phyloP scores from a whole-genome alignment of 1,140 invertebrate species.

The Heterodera carotae region DNA sequence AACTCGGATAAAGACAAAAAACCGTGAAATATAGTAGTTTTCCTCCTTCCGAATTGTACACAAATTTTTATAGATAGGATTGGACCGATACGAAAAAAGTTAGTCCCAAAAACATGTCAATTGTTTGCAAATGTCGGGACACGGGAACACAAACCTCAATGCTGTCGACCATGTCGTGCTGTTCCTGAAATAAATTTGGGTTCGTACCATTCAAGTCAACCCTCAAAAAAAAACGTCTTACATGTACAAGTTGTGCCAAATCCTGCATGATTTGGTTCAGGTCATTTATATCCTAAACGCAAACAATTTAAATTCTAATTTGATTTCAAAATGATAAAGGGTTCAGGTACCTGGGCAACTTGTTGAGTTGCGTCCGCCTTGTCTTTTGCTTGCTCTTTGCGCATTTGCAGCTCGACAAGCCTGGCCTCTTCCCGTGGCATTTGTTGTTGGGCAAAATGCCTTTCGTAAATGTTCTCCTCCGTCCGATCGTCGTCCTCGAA shows the following conservation, averaged over 20 bases:
- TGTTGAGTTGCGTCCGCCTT: slow-evolving; percentile 49
- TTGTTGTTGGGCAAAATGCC: slow-evolving; percentile 29
- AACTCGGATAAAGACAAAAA: no score
- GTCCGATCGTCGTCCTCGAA: slow-evolving; percentile 22
- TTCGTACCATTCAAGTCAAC: no score
- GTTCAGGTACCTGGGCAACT: slow-evolving; percentile 25
- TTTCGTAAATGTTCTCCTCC: slow-evolving; percentile 32
- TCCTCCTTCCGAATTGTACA: no score
- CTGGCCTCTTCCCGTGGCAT: slow-evolving; percentile 9
- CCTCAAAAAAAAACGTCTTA: no score
- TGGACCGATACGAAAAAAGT: no score
- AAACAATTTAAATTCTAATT: not conserved
- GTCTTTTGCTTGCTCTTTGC: slow-evolving; percentile 39
- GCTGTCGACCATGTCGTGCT: slow-evolving; percentile 56
- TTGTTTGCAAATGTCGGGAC: no score
- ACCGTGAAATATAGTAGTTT: no score
- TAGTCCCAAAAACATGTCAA: no score
- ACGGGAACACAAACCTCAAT: slow-evolving; percentile 48
- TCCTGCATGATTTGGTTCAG: slow-evolving; percentile 56
- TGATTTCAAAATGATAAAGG: not conserved
- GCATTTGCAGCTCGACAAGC: slow-evolving; percentile 20
- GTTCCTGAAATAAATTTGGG: slow-evolving; percentile 33
- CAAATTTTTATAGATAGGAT: no score
- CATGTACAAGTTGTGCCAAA: slow-evolving; percentile 49
- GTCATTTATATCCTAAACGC: slow-evolving; percentile 48